Evolutionary conservation across 35 echinoderm and acorn worm genomes (phyloP).

Genomic region (Amphiura filiformis): DNA sequence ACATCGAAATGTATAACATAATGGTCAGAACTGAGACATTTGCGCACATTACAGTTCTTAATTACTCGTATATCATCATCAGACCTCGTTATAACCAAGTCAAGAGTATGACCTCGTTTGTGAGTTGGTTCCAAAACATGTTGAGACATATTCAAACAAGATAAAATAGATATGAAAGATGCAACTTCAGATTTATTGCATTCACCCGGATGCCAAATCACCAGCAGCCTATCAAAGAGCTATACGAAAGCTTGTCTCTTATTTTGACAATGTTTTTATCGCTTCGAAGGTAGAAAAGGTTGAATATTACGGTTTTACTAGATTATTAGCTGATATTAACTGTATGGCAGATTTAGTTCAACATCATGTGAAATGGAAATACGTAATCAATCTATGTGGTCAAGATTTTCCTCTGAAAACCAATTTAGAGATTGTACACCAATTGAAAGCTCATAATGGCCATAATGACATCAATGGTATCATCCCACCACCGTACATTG

Average conservation of each 20-base stretch:
- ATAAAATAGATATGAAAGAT: too few species aligned
- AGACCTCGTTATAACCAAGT: too few species aligned
- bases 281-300: conserved; percentile 38
- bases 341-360: conserved; percentile 62
- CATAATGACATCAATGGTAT: conserved; percentile 47
- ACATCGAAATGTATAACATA: too few species aligned
- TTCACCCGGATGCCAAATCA: conserved; percentile 70
- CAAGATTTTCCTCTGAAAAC: conserved; percentile 89
- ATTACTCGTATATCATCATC: too few species aligned
- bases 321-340: conserved; percentile 67
- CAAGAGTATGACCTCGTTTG: too few species aligned
- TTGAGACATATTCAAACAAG: too few species aligned
- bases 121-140: too few species aligned
- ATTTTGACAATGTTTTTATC: conserved; percentile 55
- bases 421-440: conserved; percentile 73
- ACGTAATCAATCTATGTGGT: conserved; percentile 71
- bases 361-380: conserved; percentile 42
- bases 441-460: conserved; percentile 45
- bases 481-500: conserved; percentile 9
- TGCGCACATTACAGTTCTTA: too few species aligned
- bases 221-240: conserved; percentile 33
- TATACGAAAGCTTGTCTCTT: conserved; percentile 3
- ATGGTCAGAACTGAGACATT: too few species aligned
- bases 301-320: conserved; percentile 39
- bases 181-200: too few species aligned